These are phyloP conservation scores for Telmatherina bonti DNA, from an alignment of 2,797 vertebrate species.

Conservation along the genomic window DNA sequence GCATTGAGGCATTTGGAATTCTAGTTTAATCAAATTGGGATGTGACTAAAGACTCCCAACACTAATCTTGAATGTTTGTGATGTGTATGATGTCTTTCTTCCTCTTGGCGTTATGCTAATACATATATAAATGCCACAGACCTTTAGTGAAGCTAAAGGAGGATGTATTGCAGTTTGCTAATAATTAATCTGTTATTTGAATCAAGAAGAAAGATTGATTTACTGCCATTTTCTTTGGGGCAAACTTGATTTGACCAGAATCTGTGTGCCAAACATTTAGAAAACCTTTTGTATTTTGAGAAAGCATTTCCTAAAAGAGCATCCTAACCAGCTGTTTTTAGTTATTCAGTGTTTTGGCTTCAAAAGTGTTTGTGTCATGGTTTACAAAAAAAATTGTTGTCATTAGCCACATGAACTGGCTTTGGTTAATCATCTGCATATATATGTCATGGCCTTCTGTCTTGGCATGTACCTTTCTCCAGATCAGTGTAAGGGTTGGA, in stretches of 20 bases:
- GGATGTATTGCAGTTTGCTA: neutral
- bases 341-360: conserved; percentile 23
- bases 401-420: conserved; percentile 21
- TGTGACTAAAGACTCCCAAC: too few species aligned
- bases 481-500: conserved; percentile 60
- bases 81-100: neutral
- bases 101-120: neutral
- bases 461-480: conserved; percentile 54
- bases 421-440: conserved; percentile 1
- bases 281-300: conserved; percentile 27
- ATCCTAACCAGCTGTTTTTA: conserved; percentile 18
- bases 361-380: conserved; percentile 23
- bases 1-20: neutral
- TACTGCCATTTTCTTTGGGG: too few species aligned
- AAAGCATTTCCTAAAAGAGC: conserved; percentile 30
- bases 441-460: conserved; percentile 8
- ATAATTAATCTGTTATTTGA: neutral
- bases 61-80: neutral
- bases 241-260: neutral
- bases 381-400: conserved; percentile 18
- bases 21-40: too few species aligned
- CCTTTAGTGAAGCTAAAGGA: neutral
- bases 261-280: conserved; percentile 30
- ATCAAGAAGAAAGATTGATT: neutral
- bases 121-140: neutral